Percentiles rank a stretch among this genome's conserved stretches.
Conservation (phyloP, 1,140 invertebrate species). For the Sipha flava region DNA sequence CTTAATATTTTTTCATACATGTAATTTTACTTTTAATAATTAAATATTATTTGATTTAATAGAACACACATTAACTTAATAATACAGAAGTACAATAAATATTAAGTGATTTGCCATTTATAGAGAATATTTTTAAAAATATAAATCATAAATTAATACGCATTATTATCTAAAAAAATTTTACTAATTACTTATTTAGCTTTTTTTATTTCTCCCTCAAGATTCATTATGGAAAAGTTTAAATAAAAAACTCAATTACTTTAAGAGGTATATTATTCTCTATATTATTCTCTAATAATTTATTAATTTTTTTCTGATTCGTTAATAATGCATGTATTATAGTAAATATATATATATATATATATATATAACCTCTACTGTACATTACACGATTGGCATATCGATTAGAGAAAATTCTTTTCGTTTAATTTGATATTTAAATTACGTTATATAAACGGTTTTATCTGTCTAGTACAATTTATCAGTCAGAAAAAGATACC, state of each 20-base stretch:
- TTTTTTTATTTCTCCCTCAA: background rate
- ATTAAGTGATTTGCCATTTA: too few relatives aligned
- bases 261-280: background rate
- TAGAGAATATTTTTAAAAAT: too few relatives aligned
- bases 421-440: background rate
- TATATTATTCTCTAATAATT: background rate
- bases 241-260: constrained; percentile 10
- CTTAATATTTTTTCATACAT: too few relatives aligned
- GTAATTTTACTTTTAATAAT: too few relatives aligned
- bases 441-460: background rate
- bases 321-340: background rate
- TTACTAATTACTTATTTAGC: background rate
- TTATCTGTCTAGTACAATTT: background rate
- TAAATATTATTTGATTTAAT: too few relatives aligned
- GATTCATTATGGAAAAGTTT: background rate
- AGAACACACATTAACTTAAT: too few relatives aligned
- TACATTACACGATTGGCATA: constrained; percentile 3
- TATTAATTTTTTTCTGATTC: background rate
- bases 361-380: background rate
- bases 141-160: too few relatives aligned
- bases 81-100: too few relatives aligned
- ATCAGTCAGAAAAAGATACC: too few relatives aligned
- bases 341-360: too few relatives aligned
- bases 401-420: background rate
- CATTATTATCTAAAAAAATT: too few relatives aligned